Conservation (phyloP, 2,888 invertebrate genomes). For the Zonitis immaculata region DNA sequence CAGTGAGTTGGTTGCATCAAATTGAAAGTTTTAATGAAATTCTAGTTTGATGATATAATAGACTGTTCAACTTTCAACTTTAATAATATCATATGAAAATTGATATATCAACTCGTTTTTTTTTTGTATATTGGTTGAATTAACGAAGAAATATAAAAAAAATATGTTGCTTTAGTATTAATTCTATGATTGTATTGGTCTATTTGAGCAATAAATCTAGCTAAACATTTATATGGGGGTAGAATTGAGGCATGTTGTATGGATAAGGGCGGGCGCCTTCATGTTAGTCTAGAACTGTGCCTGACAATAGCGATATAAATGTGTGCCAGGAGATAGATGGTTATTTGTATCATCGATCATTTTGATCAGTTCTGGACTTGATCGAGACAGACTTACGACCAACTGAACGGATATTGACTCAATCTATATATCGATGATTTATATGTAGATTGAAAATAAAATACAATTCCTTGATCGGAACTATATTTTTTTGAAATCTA, state of each 20-base stretch:
- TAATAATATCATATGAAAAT: neutral
- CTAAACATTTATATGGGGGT: slow-evolving; percentile 29
- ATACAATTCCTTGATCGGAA: neutral
- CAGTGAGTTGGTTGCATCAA: neutral
- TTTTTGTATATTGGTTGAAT: too few species aligned
- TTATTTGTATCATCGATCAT: slow-evolving; percentile 44
- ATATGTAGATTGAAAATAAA: neutral
- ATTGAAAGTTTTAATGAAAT: neutral
- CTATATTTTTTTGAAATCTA: neutral
- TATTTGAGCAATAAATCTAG: slow-evolving; percentile 23
- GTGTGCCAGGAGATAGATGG: slow-evolving; percentile 42
- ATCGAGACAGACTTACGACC: slow-evolving; percentile 33
- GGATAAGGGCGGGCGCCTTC: slow-evolving; percentile 23
- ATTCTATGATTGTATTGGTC: neutral
- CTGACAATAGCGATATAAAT: slow-evolving; percentile 41
- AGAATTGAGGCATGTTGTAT: slow-evolving; percentile 23
- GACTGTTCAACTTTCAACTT: neutral
- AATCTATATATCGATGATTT: slow-evolving; percentile 18
- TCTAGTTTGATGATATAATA: neutral
- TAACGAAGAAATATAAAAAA: neutral
- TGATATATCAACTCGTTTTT: too few species aligned
- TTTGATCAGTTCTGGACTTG: slow-evolving; percentile 42
- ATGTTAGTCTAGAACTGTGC: slow-evolving; percentile 32
- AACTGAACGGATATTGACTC: slow-evolving; percentile 23
- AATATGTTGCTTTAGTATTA: neutral